A percentile compares a stretch with the other conserved stretches of the same genome.
Evolutionary conservation across 1,140 invertebrate species (phyloP).

Genomic region (Pseudomyrmex gracilis): DNA sequence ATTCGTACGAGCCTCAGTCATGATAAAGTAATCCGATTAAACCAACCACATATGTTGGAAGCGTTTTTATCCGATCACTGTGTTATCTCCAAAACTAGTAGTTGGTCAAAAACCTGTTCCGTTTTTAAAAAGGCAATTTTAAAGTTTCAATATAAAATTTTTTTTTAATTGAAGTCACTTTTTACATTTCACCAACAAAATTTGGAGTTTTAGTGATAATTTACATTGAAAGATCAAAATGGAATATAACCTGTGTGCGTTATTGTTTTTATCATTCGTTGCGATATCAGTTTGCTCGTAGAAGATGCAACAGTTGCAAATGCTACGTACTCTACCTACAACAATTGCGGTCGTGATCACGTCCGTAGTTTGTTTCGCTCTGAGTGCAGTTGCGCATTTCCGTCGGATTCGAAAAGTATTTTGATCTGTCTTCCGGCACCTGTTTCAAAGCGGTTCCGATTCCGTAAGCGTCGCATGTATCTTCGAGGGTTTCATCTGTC

Average conservation of each 20-base stretch:
- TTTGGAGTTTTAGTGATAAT: too few species aligned
- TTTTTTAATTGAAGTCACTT: too few species aligned
- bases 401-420: slow-evolving; percentile 59
- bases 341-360: slow-evolving; percentile 49
- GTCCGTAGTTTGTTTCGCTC: slow-evolving; percentile 56
- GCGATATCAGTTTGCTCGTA: neutral
- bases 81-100: too few species aligned
- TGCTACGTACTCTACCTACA: slow-evolving; percentile 4
- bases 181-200: too few species aligned
- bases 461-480: slow-evolving; percentile 48
- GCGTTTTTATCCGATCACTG: too few species aligned
- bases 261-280: too few species aligned
- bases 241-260: too few species aligned
- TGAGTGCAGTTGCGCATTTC: neutral
- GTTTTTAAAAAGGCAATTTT: too few species aligned
- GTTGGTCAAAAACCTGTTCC: too few species aligned
- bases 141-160: too few species aligned
- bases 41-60: neutral
- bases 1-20: neutral
- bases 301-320: slow-evolving; percentile 36
- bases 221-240: too few species aligned
- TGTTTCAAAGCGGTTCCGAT: slow-evolving; percentile 50
- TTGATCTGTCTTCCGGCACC: slow-evolving; percentile 41
- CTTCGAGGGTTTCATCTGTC: slow-evolving; percentile 52
- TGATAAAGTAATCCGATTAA: slow-evolving; percentile 31